A percentile compares a stretch with the other conserved stretches of the same genome.
Conservation (phyloP, 2,888 invertebrate species). For the Diaphora mendica region DNA sequence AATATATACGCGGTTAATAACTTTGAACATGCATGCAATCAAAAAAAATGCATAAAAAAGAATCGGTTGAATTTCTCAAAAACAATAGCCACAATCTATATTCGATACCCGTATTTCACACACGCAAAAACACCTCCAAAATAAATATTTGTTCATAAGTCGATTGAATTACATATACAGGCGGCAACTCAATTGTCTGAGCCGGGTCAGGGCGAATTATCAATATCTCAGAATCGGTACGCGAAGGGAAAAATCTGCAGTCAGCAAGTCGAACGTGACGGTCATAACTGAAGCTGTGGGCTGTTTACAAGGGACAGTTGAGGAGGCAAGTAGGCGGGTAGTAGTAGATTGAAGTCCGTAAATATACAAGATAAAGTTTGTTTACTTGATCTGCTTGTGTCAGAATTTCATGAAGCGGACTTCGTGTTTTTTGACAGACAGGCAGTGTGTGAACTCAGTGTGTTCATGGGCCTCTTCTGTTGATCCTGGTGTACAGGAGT, state of each 20-base stretch:
- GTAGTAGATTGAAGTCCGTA: background rate
- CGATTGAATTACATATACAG: slow-evolving; percentile 47
- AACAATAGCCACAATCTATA: background rate
- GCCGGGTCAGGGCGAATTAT: slow-evolving; percentile 63
- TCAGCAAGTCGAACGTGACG: slow-evolving; percentile 66
- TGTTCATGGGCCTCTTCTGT: too few species aligned
- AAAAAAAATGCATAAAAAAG: background rate
- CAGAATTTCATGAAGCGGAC: background rate
- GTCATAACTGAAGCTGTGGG: slow-evolving; percentile 62
- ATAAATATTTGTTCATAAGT: slow-evolving; percentile 54
- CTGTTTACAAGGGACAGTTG: slow-evolving; percentile 44
- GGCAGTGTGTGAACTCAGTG: too few species aligned
- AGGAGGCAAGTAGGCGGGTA: slow-evolving; percentile 22
- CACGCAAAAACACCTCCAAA: slow-evolving; percentile 21
- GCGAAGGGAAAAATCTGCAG: slow-evolving; percentile 70
- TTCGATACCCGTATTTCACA: slow-evolving; percentile 4
- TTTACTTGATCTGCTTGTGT: background rate
- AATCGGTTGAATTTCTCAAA: background rate
- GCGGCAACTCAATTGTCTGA: slow-evolving; percentile 50
- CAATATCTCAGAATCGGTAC: slow-evolving; percentile 65
- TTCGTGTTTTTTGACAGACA: background rate
- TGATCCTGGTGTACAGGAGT: too few species aligned
- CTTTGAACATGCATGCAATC: background rate
- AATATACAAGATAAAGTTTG: background rate
- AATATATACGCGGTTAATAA: too few species aligned